phyloP scores from a whole-genome alignment of 2,113 vertebrate genomes.

The Aspidoscelis tigris region DNA sequence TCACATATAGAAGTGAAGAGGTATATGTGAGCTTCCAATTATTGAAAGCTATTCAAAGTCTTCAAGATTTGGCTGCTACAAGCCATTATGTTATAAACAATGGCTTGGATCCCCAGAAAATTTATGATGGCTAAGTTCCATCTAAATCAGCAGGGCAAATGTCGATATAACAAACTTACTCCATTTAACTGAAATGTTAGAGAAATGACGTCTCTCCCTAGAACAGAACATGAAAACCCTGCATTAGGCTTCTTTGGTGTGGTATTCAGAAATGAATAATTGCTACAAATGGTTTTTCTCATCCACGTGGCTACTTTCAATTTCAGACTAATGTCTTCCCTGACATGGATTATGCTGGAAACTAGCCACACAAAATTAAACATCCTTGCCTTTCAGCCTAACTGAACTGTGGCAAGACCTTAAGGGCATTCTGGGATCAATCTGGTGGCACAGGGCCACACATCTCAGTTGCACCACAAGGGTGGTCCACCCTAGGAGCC shows the following conservation, averaged over 20 bases:
- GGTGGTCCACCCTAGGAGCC: too few relatives aligned
- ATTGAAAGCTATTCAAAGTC: conserved; percentile 18
- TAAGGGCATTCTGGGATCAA: too few relatives aligned
- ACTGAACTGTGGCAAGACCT: too few relatives aligned
- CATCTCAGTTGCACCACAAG: too few relatives aligned
- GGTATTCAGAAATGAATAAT: neutral
- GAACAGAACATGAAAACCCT: neutral
- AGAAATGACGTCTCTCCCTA: neutral
- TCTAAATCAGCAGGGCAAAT: neutral
- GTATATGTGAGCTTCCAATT: neutral
- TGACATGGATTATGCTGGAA: too few relatives aligned
- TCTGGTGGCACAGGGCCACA: too few relatives aligned
- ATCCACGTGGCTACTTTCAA: neutral
- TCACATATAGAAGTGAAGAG: neutral
- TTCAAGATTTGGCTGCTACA: conserved; percentile 6
- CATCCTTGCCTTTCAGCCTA: too few relatives aligned
- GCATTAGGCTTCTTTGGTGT: neutral
- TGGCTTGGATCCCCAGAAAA: neutral
- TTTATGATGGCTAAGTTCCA: neutral
- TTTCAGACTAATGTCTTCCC: too few relatives aligned
- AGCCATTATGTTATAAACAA: neutral
- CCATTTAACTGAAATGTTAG: neutral
- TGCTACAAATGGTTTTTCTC: neutral
- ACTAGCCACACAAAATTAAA: too few relatives aligned
- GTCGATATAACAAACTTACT: neutral